phyloP scores from a whole-genome alignment of 2,888 invertebrate species.

The Eupeodes luniger region DNA sequence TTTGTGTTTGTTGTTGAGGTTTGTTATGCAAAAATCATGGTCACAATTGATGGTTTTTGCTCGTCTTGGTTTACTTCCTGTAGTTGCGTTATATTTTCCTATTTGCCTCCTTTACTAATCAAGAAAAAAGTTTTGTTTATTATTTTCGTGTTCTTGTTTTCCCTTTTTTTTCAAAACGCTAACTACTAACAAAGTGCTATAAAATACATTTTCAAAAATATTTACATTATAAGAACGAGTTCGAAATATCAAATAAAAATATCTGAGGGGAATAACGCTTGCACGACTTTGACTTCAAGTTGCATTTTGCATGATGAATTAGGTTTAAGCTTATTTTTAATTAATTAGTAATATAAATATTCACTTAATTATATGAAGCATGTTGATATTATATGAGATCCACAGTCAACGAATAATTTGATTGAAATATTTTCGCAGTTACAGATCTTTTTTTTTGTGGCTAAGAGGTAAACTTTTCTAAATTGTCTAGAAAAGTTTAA shows the following conservation, averaged over 20 bases:
- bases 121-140: conserved; percentile 26
- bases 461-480: no score
- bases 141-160: conserved; percentile 39
- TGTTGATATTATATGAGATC: background rate
- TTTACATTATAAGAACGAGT: conserved; percentile 37
- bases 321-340: conserved; percentile 38
- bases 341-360: background rate
- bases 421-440: no score
- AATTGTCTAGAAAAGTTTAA: no score
- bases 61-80: conserved; percentile 50
- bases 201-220: conserved; percentile 1
- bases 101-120: conserved; percentile 26
- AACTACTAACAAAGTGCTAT: conserved; percentile 24
- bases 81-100: conserved; percentile 50
- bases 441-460: no score
- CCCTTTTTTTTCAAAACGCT: conserved; percentile 45
- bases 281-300: conserved; percentile 64
- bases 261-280: conserved; percentile 63
- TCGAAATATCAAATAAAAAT: conserved; percentile 53
- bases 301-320: conserved; percentile 70
- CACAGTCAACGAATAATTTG: no score
- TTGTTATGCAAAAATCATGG: conserved; percentile 56
- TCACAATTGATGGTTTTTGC: conserved; percentile 27
- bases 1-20: conserved; percentile 51
- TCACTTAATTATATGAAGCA: background rate